Evolutionary conservation across 2,888 invertebrate species (phyloP).

Genomic region (Lypha dubia): DNA sequence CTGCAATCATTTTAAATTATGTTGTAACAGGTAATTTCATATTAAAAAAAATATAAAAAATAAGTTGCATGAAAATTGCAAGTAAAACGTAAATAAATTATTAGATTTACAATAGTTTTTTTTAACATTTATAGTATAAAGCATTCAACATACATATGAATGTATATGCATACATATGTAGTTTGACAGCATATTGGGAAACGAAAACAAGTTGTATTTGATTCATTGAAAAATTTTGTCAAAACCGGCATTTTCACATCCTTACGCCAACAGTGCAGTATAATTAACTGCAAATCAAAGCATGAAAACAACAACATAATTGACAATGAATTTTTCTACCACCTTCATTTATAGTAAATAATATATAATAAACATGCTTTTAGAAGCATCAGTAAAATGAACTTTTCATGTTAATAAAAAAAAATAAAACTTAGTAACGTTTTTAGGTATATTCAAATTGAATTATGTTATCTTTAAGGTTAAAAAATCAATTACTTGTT

Average conservation of each 20-base stretch:
- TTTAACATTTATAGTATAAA: not conserved
- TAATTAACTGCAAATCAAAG: not conserved
- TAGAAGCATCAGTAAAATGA: too few species aligned
- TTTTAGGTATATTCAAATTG: too few species aligned
- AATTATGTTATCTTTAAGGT: too few species aligned
- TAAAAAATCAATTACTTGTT: too few species aligned
- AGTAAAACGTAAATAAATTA: slow-evolving; percentile 49
- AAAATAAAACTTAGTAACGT: too few species aligned
- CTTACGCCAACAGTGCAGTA: slow-evolving; percentile 24
- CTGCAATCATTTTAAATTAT: slow-evolving; percentile 8
- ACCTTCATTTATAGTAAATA: too few species aligned
- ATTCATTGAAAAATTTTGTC: slow-evolving; percentile 49
- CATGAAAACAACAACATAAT: too few species aligned
- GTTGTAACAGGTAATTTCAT: slow-evolving; percentile 17
- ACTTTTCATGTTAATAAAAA: too few species aligned
- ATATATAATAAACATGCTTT: too few species aligned
- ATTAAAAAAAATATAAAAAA: slow-evolving; percentile 23
- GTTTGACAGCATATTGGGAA: not conserved
- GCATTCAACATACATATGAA: not conserved
- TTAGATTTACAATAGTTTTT: slow-evolving; percentile 12
- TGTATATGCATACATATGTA: not conserved
- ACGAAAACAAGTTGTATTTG: slow-evolving; percentile 41
- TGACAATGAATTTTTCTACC: too few species aligned
- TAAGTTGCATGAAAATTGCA: slow-evolving; percentile 64
- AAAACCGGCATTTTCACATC: slow-evolving; percentile 42